Percentiles rank a stretch among this genome's conserved stretches.
These are phyloP conservation scores for Magallana nippona DNA, from an alignment of 2,888 invertebrate genomes.

Conservation along the genomic window DNA sequence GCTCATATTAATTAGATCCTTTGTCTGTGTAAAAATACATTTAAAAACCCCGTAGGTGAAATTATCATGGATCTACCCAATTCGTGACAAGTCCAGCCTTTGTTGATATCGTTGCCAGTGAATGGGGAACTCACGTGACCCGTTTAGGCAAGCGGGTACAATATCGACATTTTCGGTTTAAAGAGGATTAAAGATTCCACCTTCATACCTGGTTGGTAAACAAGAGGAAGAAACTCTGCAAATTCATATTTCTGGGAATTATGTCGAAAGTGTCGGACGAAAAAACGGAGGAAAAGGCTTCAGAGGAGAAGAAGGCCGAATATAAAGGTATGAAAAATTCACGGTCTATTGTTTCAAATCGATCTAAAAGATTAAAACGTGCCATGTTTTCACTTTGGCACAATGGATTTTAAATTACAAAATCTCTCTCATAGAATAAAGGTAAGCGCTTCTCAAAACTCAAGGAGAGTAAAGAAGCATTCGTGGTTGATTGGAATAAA, in stretches of 20 bases:
- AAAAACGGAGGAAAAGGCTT: constrained; percentile 1
- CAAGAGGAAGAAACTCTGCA: background rate
- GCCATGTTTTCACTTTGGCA: background rate
- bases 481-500: too few relatives aligned
- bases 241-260: background rate
- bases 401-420: background rate
- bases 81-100: constrained; percentile 5
- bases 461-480: too few relatives aligned
- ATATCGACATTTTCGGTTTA: constrained; percentile 1
- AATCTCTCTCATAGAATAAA: too few relatives aligned
- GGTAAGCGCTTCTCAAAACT: too few relatives aligned
- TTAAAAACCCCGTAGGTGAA: background rate
- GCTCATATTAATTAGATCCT: too few relatives aligned
- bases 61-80: background rate
- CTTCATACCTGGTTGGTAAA: background rate
- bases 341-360: background rate
- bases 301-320: constrained; percentile 4
- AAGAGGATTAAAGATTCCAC: background rate
- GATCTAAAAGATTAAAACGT: background rate
- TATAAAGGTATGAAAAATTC: background rate
- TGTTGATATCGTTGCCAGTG: constrained; percentile 41
- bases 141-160: constrained; percentile 9
- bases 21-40: too few relatives aligned
- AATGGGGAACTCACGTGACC: constrained; percentile 1
- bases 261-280: constrained; percentile 13